phyloP scores from a whole-genome alignment of 2,888 invertebrate genomes.

The Ceramica pisi region DNA sequence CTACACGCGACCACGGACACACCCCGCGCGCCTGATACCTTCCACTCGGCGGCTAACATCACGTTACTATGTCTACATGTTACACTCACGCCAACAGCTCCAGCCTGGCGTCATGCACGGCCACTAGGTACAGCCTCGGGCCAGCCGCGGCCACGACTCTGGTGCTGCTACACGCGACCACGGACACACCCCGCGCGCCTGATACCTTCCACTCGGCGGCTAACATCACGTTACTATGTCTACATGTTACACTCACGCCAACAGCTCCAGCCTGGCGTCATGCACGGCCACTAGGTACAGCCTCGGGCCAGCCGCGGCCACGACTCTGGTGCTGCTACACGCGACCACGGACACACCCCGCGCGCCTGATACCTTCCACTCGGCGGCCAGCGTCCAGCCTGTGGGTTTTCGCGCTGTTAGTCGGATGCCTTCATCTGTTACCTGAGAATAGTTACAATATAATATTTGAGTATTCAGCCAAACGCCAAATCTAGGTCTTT shows the following conservation, averaged over 20 bases:
- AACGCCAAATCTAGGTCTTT: too few species aligned
- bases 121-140: too few species aligned
- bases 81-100: too few species aligned
- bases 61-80: too few species aligned
- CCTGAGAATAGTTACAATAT: constrained; percentile 74
- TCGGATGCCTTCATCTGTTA: constrained; percentile 90
- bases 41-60: too few species aligned
- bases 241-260: constrained; percentile 65
- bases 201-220: constrained; percentile 92
- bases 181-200: too few species aligned
- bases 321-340: constrained; percentile 93
- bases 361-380: constrained; percentile 94
- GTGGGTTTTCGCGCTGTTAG: constrained; percentile 82
- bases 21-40: too few species aligned
- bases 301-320: constrained; percentile 97
- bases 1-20: too few species aligned
- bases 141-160: constrained; percentile 96
- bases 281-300: constrained; percentile 80
- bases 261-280: constrained; percentile 65
- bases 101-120: too few species aligned
- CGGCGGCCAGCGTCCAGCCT: constrained; percentile 82
- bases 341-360: constrained; percentile 96
- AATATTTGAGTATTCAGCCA: too few species aligned
- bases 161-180: constrained; percentile 95
- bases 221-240: constrained; percentile 32